phyloP scores from a whole-genome alignment of 2,113 vertebrate genomes.

The Strigops habroptila region DNA sequence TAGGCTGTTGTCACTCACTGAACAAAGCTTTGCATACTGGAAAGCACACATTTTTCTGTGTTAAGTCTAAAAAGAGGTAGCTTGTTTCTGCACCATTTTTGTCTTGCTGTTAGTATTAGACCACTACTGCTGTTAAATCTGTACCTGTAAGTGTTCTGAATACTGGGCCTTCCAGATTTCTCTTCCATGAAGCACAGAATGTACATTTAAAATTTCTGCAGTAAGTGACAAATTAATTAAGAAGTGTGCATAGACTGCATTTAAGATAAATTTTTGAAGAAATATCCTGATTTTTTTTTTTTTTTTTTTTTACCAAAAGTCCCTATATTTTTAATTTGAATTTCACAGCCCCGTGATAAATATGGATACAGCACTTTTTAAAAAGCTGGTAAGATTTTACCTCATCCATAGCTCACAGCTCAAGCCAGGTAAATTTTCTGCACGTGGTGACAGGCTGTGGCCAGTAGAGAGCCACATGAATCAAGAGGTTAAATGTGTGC shows the following conservation, averaged over 20 bases:
- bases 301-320: background rate
- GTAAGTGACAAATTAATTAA: background rate
- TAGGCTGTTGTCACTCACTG: background rate
- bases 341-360: background rate
- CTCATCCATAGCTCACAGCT: background rate
- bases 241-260: background rate
- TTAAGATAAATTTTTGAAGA: background rate
- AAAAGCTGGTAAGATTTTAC: background rate
- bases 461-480: background rate
- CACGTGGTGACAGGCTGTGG: background rate
- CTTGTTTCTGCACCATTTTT: background rate
- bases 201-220: background rate
- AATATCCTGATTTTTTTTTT: background rate
- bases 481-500: background rate
- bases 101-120: background rate
- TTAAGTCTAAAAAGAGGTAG: background rate
- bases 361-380: background rate
- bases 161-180: background rate
- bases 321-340: background rate
- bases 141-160: background rate
- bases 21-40: background rate
- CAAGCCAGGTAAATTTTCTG: background rate
- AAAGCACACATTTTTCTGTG: background rate
- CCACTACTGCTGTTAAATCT: background rate
- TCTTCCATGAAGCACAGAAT: background rate